A percentile compares a stretch with the other conserved stretches of the same genome.
Evolutionary conservation across 30 jellyfish, hydroid and myxozoan species (phyloP).

Genomic region (Calvadosia cruxmelitensis): DNA sequence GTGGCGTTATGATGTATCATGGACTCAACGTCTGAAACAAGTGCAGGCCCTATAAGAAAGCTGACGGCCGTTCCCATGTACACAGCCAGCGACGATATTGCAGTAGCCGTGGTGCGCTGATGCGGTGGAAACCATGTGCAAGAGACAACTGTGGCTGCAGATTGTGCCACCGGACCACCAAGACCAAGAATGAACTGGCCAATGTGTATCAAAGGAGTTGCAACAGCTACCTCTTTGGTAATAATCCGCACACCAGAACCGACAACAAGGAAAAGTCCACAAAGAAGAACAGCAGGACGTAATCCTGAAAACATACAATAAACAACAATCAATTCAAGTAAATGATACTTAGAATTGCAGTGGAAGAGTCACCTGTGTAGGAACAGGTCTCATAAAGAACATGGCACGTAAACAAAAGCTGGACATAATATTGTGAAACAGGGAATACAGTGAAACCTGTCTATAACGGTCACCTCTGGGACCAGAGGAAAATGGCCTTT

Average conservation of each 20-base stretch:
- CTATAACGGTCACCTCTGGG: too few species aligned
- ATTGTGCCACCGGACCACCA: slow-evolving; percentile 95
- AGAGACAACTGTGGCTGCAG: slow-evolving; percentile 92
- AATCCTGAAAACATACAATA: slow-evolving; percentile 43
- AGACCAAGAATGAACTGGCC: slow-evolving; percentile 90
- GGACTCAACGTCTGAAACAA: slow-evolving; percentile 54
- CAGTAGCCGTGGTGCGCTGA: slow-evolving; percentile 97
- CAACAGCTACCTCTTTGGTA: slow-evolving; percentile 47
- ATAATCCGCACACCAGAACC: slow-evolving; percentile 80
- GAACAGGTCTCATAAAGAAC: too few species aligned
- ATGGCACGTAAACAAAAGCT: too few species aligned
- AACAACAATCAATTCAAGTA: not conserved
- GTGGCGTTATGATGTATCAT: not conserved
- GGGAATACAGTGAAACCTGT: too few species aligned
- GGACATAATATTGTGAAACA: too few species aligned
- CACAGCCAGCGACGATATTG: slow-evolving; percentile 84
- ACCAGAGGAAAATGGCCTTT: too few species aligned
- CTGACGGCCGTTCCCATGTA: slow-evolving; percentile 96
- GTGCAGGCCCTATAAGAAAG: slow-evolving; percentile 74
- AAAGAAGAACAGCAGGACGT: slow-evolving; percentile 41
- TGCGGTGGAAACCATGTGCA: slow-evolving; percentile 98
- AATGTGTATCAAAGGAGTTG: slow-evolving; percentile 84
- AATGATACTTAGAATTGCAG: not conserved
- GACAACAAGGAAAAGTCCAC: slow-evolving; percentile 44
- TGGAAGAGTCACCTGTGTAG: too few species aligned